Evolutionary conservation across 2,888 invertebrate genomes (phyloP), one percentile per base, ranked within the genome.

Genomic region (Netelia virgata): DNA sequence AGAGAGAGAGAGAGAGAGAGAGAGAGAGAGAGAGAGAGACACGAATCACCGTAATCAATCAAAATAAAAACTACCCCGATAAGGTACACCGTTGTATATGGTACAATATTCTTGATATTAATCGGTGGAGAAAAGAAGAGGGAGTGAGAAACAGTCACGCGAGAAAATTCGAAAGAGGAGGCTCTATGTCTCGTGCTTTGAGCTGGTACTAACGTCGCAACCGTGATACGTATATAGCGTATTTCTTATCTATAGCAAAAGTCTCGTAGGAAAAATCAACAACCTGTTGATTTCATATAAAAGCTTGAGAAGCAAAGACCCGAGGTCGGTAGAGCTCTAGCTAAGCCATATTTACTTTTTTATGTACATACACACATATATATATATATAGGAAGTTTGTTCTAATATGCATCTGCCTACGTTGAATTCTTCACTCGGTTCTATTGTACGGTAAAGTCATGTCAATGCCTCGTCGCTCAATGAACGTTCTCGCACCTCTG

Each of bases 241-340:
- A 20, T 20, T 43, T 83, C 81, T 61, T 83, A 76, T 23, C 61
- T 50, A 61, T 50, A 18, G 57, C 70, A 64, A 57, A 59, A 57
- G 74, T 70, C 73, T 64, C 53, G 73, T 50, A 57, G 78, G 81
- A 85, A 86, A 87, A 87, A 86, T 86, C 85, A 82, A 86, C 85
- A 86, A 86, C 85, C 87, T 86, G 86, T 87, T 87, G 87, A 87
- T 86, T 84, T 80, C 74, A 72, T 75, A 70, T 47, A 69, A n/a
- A 63, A 61, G 61, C 69, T 81, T 16, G 70, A 28, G 28, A 78
- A 84, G 70, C 64, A 70, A 81, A 84, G 80, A 74, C 63, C 14
- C 55, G 61, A 55, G 69, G 68, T 63, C 64, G 50, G 47, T 47
- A 41, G 59, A 41, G 23, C 23, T 41, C 23, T 59, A 16, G 23